Evolutionary conservation across 2,797 vertebrate species (phyloP).

Genomic region (Microctenopoma steveboyesi): DNA sequence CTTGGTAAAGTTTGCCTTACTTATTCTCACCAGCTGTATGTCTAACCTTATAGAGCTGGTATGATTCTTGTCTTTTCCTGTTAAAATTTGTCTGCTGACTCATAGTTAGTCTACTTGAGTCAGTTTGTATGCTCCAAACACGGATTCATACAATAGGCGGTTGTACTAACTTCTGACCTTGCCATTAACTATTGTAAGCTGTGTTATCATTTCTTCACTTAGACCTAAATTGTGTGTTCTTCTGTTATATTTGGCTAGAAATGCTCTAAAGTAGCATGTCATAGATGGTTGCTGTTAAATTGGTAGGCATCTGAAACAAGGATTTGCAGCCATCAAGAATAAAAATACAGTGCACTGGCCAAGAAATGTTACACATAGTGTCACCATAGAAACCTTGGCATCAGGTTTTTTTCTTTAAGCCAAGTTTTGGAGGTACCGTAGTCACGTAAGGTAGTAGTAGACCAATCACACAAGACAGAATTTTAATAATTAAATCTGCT

Average conservation of each 20-base stretch:
- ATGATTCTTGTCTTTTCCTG: constrained; percentile 58
- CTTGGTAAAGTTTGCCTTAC: constrained; percentile 54
- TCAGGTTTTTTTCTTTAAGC: constrained; percentile 15
- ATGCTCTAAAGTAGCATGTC: background rate
- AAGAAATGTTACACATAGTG: constrained; percentile 24
- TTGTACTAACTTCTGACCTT: constrained; percentile 22
- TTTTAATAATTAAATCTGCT: background rate
- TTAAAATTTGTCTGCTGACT: constrained; percentile 65
- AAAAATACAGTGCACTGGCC: constrained; percentile 20
- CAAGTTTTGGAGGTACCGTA: constrained; percentile 19
- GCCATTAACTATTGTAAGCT: background rate
- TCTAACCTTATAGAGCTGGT: constrained; percentile 41
- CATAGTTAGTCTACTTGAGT: constrained; percentile 56
- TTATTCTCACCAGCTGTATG: constrained; percentile 51
- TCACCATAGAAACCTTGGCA: constrained; percentile 47
- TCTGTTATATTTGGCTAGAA: background rate
- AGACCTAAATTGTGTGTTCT: constrained; percentile 8
- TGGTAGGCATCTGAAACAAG: constrained; percentile 27
- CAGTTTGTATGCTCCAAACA: constrained; percentile 32
- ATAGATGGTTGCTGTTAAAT: constrained; percentile 14
- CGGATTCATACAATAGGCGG: constrained; percentile 53
- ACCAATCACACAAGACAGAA: background rate
- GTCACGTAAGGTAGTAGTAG: background rate
- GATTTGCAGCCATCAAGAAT: constrained; percentile 13
- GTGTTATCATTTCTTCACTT: background rate